A percentile compares a stretch with the other conserved stretches of the same genome.
Evolutionary conservation across 2,113 vertebrate species (phyloP).

Genomic region (Rhombomys opimus): DNA sequence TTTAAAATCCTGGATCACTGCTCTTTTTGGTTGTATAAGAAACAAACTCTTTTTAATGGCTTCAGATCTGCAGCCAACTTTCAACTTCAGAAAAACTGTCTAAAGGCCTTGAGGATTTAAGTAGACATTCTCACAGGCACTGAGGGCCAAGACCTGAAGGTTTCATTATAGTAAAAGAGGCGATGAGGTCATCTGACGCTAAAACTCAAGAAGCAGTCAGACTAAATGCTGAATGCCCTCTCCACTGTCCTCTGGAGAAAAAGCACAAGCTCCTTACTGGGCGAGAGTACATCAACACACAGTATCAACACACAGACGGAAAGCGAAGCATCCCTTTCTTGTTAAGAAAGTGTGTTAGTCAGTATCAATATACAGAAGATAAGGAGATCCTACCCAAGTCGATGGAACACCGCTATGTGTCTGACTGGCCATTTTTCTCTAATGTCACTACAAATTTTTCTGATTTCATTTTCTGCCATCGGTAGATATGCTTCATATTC

Average conservation of each 20-base stretch:
- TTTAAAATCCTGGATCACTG: neutral
- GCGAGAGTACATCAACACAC: neutral
- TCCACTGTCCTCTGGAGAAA: neutral
- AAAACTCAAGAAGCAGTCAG: too few species aligned
- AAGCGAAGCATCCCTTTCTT: neutral
- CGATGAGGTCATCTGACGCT: too few species aligned
- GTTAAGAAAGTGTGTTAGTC: neutral
- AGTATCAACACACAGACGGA: neutral
- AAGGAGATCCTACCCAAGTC: conserved; percentile 91
- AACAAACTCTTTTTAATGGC: neutral
- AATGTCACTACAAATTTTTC: conserved; percentile 90
- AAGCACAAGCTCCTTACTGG: neutral
- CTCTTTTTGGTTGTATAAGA: neutral
- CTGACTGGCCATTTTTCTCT: conserved; percentile 92
- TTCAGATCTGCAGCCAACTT: neutral
- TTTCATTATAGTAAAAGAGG: neutral
- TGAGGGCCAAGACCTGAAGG: neutral
- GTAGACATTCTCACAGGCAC: neutral
- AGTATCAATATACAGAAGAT: neutral
- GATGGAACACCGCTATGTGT: conserved; percentile 92
- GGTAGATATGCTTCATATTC: conserved; percentile 94
- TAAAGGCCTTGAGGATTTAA: neutral
- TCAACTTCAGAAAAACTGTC: neutral
- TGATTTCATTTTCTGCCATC: conserved; percentile 94
- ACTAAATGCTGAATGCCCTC: neutral